These are phyloP conservation scores for Noctua janthe DNA, from an alignment of 2,888 invertebrate species.

Conservation along the genomic window DNA sequence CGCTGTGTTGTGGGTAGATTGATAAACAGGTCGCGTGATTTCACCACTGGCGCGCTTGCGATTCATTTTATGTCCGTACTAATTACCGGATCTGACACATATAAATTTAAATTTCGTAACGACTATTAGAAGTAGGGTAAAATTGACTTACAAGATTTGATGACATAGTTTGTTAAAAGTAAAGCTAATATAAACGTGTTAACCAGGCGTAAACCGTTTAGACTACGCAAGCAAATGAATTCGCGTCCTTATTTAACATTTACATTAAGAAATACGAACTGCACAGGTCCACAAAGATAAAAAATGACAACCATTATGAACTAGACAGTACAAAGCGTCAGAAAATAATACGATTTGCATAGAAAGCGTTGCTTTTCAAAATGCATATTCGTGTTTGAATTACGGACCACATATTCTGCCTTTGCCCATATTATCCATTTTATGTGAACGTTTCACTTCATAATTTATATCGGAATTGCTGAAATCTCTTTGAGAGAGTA, in stretches of 20 bases:
- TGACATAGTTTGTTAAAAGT: background rate
- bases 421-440: constrained; percentile 39
- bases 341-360: constrained; percentile 49
- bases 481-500: constrained; percentile 24
- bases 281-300: background rate
- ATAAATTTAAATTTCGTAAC: background rate
- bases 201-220: background rate
- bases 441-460: constrained; percentile 26
- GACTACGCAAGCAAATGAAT: background rate
- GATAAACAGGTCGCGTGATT: no score
- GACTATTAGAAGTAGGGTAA: background rate
- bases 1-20: no score
- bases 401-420: constrained; percentile 35
- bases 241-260: background rate
- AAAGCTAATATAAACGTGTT: background rate
- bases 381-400: constrained; percentile 59
- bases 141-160: background rate
- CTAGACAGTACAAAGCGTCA: constrained; percentile 17
- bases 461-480: constrained; percentile 35
- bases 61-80: no score
- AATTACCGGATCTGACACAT: no score
- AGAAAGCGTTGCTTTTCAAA: constrained; percentile 60
- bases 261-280: background rate
- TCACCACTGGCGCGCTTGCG: no score
- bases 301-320: constrained; percentile 26